These are phyloP conservation scores for Acanthopagrus latus DNA, from an alignment of 2,797 vertebrate species.

Conservation along the genomic window DNA sequence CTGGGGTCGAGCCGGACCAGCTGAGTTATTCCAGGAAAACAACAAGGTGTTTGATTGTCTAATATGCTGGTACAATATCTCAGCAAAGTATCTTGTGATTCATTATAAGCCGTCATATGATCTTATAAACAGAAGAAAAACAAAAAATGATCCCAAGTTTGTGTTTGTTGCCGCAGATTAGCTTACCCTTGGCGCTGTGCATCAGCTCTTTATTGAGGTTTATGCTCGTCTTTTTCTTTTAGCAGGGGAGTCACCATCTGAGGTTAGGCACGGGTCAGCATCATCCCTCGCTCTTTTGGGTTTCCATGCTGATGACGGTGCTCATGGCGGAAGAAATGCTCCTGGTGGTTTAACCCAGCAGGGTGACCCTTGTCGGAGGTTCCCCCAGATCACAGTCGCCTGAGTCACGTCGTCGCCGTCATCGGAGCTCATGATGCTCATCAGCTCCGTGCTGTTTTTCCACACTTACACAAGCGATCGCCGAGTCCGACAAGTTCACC, in stretches of 20 bases:
- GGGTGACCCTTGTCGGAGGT: neutral
- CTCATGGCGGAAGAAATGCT: neutral
- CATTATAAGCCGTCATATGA: neutral
- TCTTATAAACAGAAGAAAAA: neutral
- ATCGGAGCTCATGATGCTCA: neutral
- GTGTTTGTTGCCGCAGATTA: neutral
- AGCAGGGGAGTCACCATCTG: neutral
- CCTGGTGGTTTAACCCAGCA: neutral
- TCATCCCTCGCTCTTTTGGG: neutral
- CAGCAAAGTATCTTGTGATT: neutral
- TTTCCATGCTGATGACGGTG: neutral
- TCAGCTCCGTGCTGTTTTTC: neutral
- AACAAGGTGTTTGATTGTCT: neutral
- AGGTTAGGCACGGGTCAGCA: neutral
- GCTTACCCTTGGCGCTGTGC: neutral
- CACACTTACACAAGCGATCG: neutral
- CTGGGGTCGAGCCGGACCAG: no score
- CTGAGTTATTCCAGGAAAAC: neutral
- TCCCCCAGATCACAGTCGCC: no score
- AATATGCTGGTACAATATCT: neutral
- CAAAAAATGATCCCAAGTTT: neutral
- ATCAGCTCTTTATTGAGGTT: neutral
- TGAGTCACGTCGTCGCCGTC: no score
- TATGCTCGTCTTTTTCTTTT: neutral
- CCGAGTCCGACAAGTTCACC: neutral